Conservation (phyloP, 2,113 vertebrate genomes). For the Salvelinus sp. region DNA sequence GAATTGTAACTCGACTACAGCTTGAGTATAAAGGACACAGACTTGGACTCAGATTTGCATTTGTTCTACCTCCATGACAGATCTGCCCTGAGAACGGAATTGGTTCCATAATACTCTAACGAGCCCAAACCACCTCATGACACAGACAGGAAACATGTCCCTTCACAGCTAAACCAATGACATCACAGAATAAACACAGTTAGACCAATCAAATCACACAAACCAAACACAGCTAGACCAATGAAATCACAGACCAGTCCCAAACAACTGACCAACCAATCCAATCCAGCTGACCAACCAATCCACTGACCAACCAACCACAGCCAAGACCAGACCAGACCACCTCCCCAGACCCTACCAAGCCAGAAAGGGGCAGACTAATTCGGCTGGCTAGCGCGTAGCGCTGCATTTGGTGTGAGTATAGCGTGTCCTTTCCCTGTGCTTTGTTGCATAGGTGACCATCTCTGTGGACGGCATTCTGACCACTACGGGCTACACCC, state of each 20-base stretch:
- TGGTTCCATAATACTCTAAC: too few species aligned
- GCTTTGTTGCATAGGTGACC: slow-evolving; percentile 99
- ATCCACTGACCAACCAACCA: slow-evolving; percentile 11
- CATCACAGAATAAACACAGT: slow-evolving; percentile 22
- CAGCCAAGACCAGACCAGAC: slow-evolving; percentile 56
- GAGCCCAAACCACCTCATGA: too few species aligned
- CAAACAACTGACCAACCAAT: background rate
- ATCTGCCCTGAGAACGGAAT: too few species aligned
- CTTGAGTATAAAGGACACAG: too few species aligned
- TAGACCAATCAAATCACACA: background rate
- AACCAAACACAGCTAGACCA: slow-evolving; percentile 39
- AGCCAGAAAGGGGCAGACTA: slow-evolving; percentile 60
- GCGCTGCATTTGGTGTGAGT: slow-evolving; percentile 84
- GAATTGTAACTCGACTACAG: too few species aligned
- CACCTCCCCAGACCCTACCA: slow-evolving; percentile 52
- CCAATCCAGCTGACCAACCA: background rate
- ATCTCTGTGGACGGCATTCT: slow-evolving; percentile 99
- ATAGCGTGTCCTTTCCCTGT: slow-evolving; percentile 99
- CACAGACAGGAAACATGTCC: background rate
- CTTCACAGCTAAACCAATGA: background rate
- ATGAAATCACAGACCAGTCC: slow-evolving; percentile 43
- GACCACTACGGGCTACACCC: slow-evolving; percentile 99
- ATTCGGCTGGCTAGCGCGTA: slow-evolving; percentile 72
- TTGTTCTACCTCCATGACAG: too few species aligned
- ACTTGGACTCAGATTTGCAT: too few species aligned